phyloP scores from a whole-genome alignment of 2,888 invertebrate genomes.

The Homarus gammarus region DNA sequence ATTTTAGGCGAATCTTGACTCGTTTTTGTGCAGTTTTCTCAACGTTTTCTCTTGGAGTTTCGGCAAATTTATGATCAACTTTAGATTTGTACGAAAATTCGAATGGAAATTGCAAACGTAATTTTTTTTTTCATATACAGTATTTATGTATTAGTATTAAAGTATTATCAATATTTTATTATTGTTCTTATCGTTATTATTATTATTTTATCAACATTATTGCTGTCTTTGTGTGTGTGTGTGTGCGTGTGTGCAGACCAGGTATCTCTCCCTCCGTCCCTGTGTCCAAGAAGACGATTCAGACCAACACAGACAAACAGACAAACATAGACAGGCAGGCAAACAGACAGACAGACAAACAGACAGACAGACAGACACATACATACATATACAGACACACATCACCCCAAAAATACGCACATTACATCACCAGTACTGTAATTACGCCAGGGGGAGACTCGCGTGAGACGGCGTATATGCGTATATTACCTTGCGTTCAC shows the following conservation, averaged over 20 bases:
- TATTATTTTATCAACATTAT: no score
- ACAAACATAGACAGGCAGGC: neutral
- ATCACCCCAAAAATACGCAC: neutral
- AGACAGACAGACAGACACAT: neutral
- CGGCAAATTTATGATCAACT: no score
- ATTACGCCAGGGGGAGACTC: neutral
- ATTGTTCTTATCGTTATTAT: no score
- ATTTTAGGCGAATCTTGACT: no score
- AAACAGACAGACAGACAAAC: neutral
- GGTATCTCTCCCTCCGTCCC: neutral
- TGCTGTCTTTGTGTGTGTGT: constrained; percentile 8
- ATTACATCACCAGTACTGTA: neutral
- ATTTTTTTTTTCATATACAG: no score
- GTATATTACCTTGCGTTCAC: no score
- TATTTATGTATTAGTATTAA: no score
- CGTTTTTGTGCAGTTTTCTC: no score
- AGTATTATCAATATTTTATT: no score
- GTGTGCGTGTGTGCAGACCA: neutral
- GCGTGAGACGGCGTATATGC: neutral
- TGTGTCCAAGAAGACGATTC: neutral
- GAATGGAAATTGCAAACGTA: no score
- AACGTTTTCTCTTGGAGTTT: no score
- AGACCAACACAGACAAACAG: neutral
- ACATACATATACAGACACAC: neutral
- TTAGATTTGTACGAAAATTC: no score